These are phyloP conservation scores for Trialeurodes vaporariorum DNA, from an alignment of 1,140 invertebrate species.

Conservation along the genomic window DNA sequence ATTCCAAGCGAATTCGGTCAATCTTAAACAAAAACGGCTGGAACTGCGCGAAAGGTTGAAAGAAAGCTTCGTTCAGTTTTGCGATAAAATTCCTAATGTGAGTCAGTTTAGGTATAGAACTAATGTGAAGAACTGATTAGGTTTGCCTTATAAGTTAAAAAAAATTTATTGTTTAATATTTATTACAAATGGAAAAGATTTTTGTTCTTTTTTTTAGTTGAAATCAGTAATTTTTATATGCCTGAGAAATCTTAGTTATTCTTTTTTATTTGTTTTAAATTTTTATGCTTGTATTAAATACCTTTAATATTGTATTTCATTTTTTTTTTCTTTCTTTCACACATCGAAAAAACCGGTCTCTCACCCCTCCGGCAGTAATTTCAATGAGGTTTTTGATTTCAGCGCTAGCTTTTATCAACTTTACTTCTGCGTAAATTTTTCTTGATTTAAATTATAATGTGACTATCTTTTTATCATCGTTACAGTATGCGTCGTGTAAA, in stretches of 20 bases:
- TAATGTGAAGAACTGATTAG: not conserved
- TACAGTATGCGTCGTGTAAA: no score
- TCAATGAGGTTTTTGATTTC: no score
- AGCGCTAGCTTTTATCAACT: no score
- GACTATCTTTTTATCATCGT: no score
- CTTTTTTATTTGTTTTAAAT: constrained; percentile 1
- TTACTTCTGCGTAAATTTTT: no score
- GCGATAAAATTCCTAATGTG: not conserved
- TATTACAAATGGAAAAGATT: constrained; percentile 1
- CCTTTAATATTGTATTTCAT: not conserved
- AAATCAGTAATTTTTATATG: constrained; percentile 1
- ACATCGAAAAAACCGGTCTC: no score
- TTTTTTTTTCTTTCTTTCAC: not conserved
- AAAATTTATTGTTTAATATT: not conserved
- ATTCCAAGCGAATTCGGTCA: constrained; percentile 60
- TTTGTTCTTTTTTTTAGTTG: constrained; percentile 1
- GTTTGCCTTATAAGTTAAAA: not conserved
- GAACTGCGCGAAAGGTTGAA: constrained; percentile 67
- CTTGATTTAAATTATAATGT: no score
- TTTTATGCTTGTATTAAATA: constrained; percentile 1
- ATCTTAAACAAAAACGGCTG: constrained; percentile 63
- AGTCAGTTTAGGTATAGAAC: not conserved
- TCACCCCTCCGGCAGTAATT: no score
- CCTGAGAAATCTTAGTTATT: not conserved
- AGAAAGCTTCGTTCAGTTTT: constrained; percentile 63